Percentiles rank a stretch among this genome's conserved stretches.
These are phyloP conservation scores for Periophthalmus modestus DNA, from an alignment of 2,113 vertebrate genomes.

Conservation along the genomic window DNA sequence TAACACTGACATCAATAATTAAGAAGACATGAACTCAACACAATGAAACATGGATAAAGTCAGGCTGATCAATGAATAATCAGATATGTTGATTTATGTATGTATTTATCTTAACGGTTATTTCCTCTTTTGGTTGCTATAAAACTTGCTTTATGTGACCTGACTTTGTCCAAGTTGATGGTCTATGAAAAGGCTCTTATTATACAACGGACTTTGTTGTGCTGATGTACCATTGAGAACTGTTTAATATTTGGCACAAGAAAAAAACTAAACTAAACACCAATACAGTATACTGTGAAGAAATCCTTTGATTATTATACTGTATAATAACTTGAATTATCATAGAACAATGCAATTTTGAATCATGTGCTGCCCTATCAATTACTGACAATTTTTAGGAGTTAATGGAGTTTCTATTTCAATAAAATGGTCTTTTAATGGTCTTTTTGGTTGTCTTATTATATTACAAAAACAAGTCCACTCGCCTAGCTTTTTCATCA, in stretches of 20 bases:
- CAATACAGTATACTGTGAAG: neutral
- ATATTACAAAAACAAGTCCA: neutral
- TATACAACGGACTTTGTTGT: neutral
- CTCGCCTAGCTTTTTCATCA: constrained; percentile 20
- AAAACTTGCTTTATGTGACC: constrained; percentile 47
- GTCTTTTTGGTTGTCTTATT: neutral
- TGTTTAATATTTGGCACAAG: neutral
- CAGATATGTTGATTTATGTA: neutral
- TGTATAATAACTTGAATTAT: constrained; percentile 20
- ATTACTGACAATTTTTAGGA: constrained; percentile 5
- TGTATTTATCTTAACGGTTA: neutral
- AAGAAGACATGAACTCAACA: constrained; percentile 24
- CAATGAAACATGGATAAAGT: constrained; percentile 49
- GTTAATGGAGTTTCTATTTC: neutral
- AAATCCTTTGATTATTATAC: constrained; percentile 23
- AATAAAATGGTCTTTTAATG: no score
- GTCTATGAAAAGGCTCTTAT: neutral
- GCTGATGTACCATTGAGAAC: neutral
- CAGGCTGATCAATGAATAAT: constrained; percentile 22
- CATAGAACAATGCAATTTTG: constrained; percentile 10
- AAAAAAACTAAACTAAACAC: neutral
- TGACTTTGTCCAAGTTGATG: constrained; percentile 56
- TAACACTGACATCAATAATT: constrained; percentile 32
- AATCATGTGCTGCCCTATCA: constrained; percentile 27
- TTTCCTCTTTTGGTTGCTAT: constrained; percentile 36